These are phyloP conservation scores for Blastobasis lacticolella DNA, from an alignment of 2,888 invertebrate species.

Conservation along the genomic window DNA sequence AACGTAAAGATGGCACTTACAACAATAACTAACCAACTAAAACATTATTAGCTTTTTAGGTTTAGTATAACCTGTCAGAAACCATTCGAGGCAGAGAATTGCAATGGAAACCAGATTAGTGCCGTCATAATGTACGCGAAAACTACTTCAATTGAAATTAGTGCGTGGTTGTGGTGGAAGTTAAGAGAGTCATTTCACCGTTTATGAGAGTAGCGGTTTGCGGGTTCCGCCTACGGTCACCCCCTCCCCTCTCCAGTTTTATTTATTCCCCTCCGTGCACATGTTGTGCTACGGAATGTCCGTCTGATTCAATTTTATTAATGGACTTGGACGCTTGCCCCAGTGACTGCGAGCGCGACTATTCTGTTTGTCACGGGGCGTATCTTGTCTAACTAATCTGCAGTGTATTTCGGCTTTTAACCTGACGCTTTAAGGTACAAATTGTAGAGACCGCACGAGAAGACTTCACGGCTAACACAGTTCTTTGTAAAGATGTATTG, in stretches of 20 bases:
- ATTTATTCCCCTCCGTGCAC: slow-evolving; percentile 64
- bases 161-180: not conserved
- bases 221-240: not conserved
- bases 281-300: slow-evolving; percentile 67
- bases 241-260: slow-evolving; percentile 21
- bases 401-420: too few relatives aligned
- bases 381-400: not conserved
- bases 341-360: slow-evolving; percentile 61
- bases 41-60: too few relatives aligned
- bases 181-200: not conserved
- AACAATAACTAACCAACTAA: too few relatives aligned
- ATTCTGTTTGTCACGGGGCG: slow-evolving; percentile 52
- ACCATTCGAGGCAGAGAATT: too few relatives aligned
- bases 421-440: too few relatives aligned
- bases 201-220: not conserved
- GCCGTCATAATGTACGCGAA: not conserved
- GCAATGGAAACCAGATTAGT: too few relatives aligned
- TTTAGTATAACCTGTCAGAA: too few relatives aligned
- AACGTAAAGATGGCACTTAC: too few relatives aligned
- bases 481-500: too few relatives aligned
- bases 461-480: too few relatives aligned
- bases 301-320: slow-evolving; percentile 74
- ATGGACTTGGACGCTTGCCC: slow-evolving; percentile 74
- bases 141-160: not conserved
- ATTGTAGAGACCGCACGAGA: too few relatives aligned